Evolutionary conservation across 2,113 vertebrate genomes (phyloP).

Genomic region (Psilopsiagon aymara): DNA sequence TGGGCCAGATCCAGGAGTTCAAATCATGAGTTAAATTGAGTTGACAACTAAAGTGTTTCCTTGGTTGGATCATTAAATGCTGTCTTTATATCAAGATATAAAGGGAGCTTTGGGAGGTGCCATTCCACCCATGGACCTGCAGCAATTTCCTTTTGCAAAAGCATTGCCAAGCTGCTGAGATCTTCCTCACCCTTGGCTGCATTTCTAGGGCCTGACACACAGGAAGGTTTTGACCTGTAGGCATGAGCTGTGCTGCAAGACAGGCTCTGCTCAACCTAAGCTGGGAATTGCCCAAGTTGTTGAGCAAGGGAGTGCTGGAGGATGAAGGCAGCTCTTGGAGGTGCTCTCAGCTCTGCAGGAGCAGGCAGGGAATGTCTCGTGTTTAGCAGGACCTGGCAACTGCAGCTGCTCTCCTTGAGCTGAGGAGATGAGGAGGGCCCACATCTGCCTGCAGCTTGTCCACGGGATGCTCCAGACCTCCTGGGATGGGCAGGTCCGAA

Average conservation of each 20-base stretch:
- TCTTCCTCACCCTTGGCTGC: background rate
- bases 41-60: background rate
- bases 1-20: background rate
- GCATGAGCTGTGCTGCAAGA: background rate
- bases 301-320: background rate
- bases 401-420: background rate
- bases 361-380: background rate
- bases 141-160: background rate
- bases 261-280: background rate
- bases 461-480: background rate
- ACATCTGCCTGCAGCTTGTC: background rate
- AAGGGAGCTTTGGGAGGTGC: background rate
- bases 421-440: background rate
- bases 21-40: background rate
- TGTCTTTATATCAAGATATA: background rate
- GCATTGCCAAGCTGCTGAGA: background rate
- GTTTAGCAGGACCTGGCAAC: background rate
- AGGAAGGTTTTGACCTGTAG: background rate
- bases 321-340: background rate
- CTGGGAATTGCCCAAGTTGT: background rate
- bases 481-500: background rate
- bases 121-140: background rate
- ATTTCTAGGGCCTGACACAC: background rate
- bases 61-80: background rate
- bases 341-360: background rate